phyloP scores from a whole-genome alignment of 2,113 vertebrate genomes.

The Philantomba maxwellii region DNA sequence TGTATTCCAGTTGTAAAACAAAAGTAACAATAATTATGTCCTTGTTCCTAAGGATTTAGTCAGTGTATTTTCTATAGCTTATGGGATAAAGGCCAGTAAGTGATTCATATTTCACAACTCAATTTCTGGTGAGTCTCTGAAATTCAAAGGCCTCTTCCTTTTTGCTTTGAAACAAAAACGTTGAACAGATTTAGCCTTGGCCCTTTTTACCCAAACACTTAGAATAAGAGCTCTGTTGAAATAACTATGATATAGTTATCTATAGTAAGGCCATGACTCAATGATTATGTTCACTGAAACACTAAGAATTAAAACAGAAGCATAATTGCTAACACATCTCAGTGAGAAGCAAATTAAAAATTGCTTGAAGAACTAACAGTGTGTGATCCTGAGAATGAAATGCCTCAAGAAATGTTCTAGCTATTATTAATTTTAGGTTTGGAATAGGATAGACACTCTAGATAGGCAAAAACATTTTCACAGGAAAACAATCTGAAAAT shows the following conservation, averaged over 20 bases:
- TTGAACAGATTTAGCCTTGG: not conserved
- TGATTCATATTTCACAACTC: slow-evolving; percentile 21
- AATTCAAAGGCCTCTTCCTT: not conserved
- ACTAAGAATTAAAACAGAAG: not conserved
- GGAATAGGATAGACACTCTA: slow-evolving; percentile 22
- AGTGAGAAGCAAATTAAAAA: slow-evolving; percentile 49
- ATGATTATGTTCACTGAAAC: not conserved
- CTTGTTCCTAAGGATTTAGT: not conserved
- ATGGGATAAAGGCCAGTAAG: not conserved
- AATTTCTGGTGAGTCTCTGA: slow-evolving; percentile 35
- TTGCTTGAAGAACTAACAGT: slow-evolving; percentile 41
- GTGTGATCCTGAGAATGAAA: not conserved
- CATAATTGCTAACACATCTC: not conserved
- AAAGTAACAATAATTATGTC: not conserved
- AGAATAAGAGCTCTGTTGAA: not conserved
- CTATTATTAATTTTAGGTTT: slow-evolving; percentile 36
- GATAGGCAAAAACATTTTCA: slow-evolving; percentile 39
- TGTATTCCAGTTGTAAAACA: not conserved
- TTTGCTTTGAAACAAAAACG: not conserved
- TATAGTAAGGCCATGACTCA: not conserved
- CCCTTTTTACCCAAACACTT: not conserved
- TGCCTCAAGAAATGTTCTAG: slow-evolving; percentile 26
- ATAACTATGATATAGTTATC: not conserved
- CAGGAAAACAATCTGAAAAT: not conserved
- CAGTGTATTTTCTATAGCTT: not conserved